These are phyloP conservation scores for Druceiella hillmani DNA, from an alignment of 2,888 invertebrate species.

Conservation along the genomic window DNA sequence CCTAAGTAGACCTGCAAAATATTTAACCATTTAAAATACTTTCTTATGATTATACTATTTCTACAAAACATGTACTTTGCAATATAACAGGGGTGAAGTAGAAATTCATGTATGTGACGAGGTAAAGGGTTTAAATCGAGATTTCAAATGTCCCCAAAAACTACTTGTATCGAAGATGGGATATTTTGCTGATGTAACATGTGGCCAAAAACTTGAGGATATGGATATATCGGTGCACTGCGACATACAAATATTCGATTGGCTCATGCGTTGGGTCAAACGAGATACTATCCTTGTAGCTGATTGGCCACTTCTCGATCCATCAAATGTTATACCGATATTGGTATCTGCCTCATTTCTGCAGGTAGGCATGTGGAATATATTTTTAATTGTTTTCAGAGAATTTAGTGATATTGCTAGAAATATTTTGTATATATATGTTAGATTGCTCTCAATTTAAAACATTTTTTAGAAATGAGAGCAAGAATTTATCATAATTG, in stretches of 20 bases:
- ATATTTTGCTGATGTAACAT: slow-evolving; percentile 87
- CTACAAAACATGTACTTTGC: too few species aligned
- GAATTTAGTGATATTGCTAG: too few species aligned
- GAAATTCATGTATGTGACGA: slow-evolving; percentile 96
- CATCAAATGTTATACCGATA: slow-evolving; percentile 85
- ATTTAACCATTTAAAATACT: too few species aligned
- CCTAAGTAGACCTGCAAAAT: too few species aligned
- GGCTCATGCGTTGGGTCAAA: slow-evolving; percentile 96
- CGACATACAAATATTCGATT: slow-evolving; percentile 93
- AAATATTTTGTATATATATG: too few species aligned
- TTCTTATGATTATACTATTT: too few species aligned
- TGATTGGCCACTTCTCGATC: slow-evolving; percentile 67
- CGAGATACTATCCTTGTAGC: slow-evolving; percentile 60
- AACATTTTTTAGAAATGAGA: slow-evolving; percentile 1
- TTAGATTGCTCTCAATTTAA: background rate
- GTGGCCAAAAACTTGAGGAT: slow-evolving; percentile 76
- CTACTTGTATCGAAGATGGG: slow-evolving; percentile 89
- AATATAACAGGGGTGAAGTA: slow-evolving; percentile 69
- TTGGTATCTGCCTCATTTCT: slow-evolving; percentile 92
- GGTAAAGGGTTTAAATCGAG: slow-evolving; percentile 81
- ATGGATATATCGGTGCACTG: slow-evolving; percentile 97
- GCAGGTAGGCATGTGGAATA: too few species aligned
- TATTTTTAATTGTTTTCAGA: too few species aligned
- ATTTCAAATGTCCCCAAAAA: slow-evolving; percentile 84
- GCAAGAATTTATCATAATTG: background rate